Evolutionary conservation across 2,797 vertebrate species (phyloP).

Genomic region (Ptychobarbus kaznakovi): DNA sequence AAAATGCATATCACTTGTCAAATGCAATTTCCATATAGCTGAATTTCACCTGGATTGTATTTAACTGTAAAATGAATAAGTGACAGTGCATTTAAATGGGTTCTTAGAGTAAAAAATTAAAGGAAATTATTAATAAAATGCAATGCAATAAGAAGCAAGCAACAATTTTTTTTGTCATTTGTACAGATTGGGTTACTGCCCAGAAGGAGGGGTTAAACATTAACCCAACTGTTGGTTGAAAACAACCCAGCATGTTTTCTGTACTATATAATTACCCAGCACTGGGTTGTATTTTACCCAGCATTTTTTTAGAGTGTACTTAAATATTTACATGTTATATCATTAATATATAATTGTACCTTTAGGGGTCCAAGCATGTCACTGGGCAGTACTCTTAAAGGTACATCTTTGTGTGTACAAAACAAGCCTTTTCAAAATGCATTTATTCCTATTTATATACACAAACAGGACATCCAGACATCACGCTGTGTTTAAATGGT

Average conservation of each 20-base stretch:
- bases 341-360: not conserved
- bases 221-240: too few species aligned
- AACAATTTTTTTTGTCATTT: not conserved
- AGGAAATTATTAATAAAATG: not conserved
- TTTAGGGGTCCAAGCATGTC: not conserved
- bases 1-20: not conserved
- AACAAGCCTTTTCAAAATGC: too few species aligned
- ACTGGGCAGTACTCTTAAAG: not conserved
- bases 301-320: not conserved
- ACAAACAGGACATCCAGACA: not conserved
- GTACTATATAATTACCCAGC: too few species aligned
- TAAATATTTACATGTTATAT: not conserved
- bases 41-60: not conserved
- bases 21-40: not conserved
- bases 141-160: not conserved
- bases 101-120: slow-evolving; percentile 1
- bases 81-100: not conserved
- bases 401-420: not conserved
- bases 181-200: too few species aligned
- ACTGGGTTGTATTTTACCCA: too few species aligned
- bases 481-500: slow-evolving; percentile 6
- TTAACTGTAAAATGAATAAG: not conserved
- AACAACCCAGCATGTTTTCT: too few species aligned
- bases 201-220: too few species aligned
- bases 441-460: slow-evolving; percentile 1